Conservation (phyloP, 1,140 invertebrate genomes). For the Galleria mellonella region DNA sequence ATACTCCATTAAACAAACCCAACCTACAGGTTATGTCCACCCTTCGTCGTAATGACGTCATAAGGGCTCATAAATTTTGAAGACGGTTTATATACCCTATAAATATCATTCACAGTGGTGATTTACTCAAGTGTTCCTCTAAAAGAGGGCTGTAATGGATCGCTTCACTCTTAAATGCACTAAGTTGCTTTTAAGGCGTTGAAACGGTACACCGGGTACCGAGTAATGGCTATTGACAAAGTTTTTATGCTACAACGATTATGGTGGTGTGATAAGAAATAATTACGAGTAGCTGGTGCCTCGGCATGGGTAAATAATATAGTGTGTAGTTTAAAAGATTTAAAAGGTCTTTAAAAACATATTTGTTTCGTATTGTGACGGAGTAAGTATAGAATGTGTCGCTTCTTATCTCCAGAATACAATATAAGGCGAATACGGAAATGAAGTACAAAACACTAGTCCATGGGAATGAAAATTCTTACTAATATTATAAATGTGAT, state of each 20-base stretch:
- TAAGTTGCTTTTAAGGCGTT: constrained; percentile 28
- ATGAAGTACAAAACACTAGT: too few species aligned
- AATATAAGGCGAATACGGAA: too few species aligned
- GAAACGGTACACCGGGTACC: constrained; percentile 18
- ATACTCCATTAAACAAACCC: too few species aligned
- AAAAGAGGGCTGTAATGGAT: constrained; percentile 33
- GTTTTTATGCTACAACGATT: constrained; percentile 27
- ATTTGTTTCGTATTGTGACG: too few species aligned
- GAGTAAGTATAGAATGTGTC: too few species aligned
- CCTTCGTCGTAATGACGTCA: constrained; percentile 23
- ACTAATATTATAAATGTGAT: too few species aligned
- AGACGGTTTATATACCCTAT: constrained; percentile 32
- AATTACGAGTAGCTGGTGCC: too few species aligned
- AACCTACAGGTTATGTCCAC: neutral
- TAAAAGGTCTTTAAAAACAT: too few species aligned
- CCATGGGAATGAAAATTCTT: too few species aligned
- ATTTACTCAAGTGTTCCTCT: constrained; percentile 29
- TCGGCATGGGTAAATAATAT: too few species aligned
- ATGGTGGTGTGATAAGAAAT: neutral
- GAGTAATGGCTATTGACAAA: constrained; percentile 31
- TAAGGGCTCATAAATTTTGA: constrained; percentile 43
- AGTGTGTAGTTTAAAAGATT: too few species aligned
- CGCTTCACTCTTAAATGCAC: constrained; percentile 29
- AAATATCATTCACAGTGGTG: constrained; percentile 44
- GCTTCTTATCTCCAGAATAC: too few species aligned